phyloP scores from a whole-genome alignment of 53 echinoderm and acorn worm species.

The Stichopus horrens region DNA sequence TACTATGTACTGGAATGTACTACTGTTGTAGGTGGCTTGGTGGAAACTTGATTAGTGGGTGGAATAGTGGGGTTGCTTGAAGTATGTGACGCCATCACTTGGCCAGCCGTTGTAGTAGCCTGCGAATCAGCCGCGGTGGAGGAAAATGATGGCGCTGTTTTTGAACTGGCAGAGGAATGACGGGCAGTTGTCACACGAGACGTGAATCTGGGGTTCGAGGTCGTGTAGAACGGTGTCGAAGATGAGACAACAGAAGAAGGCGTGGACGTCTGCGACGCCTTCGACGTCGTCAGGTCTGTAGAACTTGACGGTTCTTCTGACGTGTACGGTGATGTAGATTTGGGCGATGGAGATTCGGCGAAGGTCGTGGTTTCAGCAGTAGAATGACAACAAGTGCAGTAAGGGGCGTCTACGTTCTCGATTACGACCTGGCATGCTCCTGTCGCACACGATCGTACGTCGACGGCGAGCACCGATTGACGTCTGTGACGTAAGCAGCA shows the following conservation, averaged over 20 bases:
- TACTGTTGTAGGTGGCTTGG: not conserved
- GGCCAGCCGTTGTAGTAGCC: not conserved
- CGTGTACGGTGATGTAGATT: not conserved
- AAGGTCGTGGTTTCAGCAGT: no score
- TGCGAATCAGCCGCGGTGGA: not conserved
- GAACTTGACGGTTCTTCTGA: not conserved
- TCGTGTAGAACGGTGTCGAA: not conserved
- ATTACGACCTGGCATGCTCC: conserved; percentile 16
- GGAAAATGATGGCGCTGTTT: not conserved
- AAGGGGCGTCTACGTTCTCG: not conserved
- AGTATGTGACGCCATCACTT: not conserved
- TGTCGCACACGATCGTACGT: not conserved
- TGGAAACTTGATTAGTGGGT: not conserved
- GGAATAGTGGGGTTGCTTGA: not conserved
- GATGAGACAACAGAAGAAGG: not conserved
- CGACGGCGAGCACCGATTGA: not conserved
- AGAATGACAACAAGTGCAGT: conserved; percentile 11
- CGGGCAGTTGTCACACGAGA: not conserved
- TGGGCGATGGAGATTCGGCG: not conserved
- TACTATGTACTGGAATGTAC: no score
- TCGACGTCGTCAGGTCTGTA: not conserved
- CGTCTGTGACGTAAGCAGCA: conserved; percentile 20
- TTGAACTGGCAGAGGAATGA: not conserved
- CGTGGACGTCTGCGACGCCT: not conserved
- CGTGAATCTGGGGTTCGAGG: not conserved